Base-by-base conservation (phyloP, 92 coral and sea anemone species). In the Heliopora coerulea region DNA sequence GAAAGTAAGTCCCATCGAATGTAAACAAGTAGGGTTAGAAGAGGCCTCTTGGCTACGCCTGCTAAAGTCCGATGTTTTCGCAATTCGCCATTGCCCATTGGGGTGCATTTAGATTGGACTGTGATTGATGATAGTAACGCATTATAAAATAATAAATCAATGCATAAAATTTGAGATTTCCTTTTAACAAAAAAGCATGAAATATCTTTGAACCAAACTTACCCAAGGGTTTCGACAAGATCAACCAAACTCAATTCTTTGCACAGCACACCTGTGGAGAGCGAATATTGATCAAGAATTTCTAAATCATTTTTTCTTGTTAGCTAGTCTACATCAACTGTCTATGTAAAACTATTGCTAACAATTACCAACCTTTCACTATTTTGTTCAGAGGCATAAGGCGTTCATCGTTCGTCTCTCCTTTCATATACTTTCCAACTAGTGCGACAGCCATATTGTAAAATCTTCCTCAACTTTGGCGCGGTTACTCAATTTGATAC, bases 191-290 rank as follows among this genome's bases (percentile, higher is more conserved):
- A n/a, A n/a, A n/a, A n/a, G n/a, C n/a, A n/a, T n/a, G n/a, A n/a
- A n/a, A n/a, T n/a, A n/a, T n/a, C n/a, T 4, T 37, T 4, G 5
- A 37, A 37, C 12, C 14, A 4, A 37, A 44, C 86, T 80, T 68
- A 87, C 91, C 91, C 88, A 27, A 87, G 84, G 19, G 66, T 74
- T 72, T 81, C 88, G 56, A 87, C 88, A 24, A 87, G 52, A 9
- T 62, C 74, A 12, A 85, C 72, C 60, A 85, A 65, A 49, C 78
- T 83, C 8, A 73, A 49, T 24, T 76, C 61, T 59, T 73, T 68
- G 3, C 56, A 26, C 31, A 79, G 70, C 17, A 85, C 79, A 57
- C 78, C 88, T 85, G 63, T 11, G 75, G 39, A 67, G 41, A 59
- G 18, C 30, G 59, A 67, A 24, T 13, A 26, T 6, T 25, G 33